These are phyloP conservation scores for Gobio gobio DNA, from an alignment of 2,113 vertebrate genomes.

Conservation along the genomic window DNA sequence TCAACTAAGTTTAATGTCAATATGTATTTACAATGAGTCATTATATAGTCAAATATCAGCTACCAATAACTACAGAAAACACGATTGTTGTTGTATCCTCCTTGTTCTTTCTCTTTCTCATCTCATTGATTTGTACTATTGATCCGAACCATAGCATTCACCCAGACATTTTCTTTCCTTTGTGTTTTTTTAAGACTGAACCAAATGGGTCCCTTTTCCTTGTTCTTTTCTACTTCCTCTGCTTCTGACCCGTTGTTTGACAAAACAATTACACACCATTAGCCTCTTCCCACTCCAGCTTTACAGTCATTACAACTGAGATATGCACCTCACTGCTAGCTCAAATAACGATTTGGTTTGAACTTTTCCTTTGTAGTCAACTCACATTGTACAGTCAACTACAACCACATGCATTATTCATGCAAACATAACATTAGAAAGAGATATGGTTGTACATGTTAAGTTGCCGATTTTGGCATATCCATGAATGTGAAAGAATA, in stretches of 20 bases:
- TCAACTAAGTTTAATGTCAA: neutral
- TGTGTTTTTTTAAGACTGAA: conserved; percentile 5
- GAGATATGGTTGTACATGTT: neutral
- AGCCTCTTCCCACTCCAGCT: conserved; percentile 44
- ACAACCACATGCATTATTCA: conserved; percentile 4
- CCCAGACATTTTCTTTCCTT: neutral
- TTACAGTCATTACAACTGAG: conserved; percentile 24
- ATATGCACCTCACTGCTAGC: conserved; percentile 8
- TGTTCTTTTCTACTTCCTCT: conserved; percentile 29
- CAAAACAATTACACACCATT: conserved; percentile 56
- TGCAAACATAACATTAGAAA: neutral
- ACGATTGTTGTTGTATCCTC: conserved; percentile 1
- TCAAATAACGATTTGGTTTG: conserved; percentile 28
- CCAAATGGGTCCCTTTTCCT: conserved; percentile 27
- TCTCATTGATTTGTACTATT: conserved; percentile 41
- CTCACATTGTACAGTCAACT: conserved; percentile 11
- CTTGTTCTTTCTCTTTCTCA: conserved; percentile 23
- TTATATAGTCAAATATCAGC: conserved; percentile 5
- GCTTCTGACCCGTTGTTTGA: conserved; percentile 47
- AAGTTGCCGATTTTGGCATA: neutral
- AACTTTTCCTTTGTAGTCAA: conserved; percentile 39
- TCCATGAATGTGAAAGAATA: neutral
- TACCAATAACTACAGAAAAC: neutral
- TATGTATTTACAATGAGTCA: neutral
- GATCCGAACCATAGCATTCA: conserved; percentile 35